Evolutionary conservation across 2,888 invertebrate genomes (phyloP).

Genomic region (Macrophya alboannulata): DNA sequence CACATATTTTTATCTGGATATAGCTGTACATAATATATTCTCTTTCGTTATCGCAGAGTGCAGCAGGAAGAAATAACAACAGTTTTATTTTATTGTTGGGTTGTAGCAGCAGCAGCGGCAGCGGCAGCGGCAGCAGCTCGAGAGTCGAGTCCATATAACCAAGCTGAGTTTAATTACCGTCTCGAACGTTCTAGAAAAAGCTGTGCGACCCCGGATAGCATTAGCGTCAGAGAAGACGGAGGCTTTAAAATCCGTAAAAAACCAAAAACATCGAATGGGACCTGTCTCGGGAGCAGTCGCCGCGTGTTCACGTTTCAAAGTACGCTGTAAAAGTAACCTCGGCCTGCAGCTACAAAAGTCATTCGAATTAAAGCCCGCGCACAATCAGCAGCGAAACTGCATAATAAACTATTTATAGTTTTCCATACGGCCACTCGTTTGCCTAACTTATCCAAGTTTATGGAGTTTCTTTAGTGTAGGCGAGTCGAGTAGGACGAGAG

Average conservation of each 20-base stretch:
- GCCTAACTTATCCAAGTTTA: slow-evolving; percentile 46
- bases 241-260: slow-evolving; percentile 38
- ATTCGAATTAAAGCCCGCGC: slow-evolving; percentile 28
- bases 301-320: slow-evolving; percentile 37
- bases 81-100: slow-evolving; percentile 25
- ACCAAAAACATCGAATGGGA: slow-evolving; percentile 14
- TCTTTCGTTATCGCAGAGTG: background rate
- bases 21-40: background rate
- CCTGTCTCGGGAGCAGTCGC: slow-evolving; percentile 14
- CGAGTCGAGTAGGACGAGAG: slow-evolving; percentile 4
- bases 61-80: background rate
- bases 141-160: background rate
- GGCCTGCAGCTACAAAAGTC: background rate
- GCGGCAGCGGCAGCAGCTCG: background rate
- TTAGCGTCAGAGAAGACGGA: background rate
- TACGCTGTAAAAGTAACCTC: slow-evolving; percentile 32
- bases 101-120: background rate
- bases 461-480: background rate
- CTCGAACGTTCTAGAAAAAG: slow-evolving; percentile 33
- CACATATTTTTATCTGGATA: background rate
- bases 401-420: slow-evolving; percentile 47
- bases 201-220: background rate
- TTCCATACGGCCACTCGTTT: slow-evolving; percentile 44
- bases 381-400: slow-evolving; percentile 29
- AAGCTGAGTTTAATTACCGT: slow-evolving; percentile 14